Conservation (phyloP, 2,888 invertebrate genomes). For the Argyra leucocephala region DNA sequence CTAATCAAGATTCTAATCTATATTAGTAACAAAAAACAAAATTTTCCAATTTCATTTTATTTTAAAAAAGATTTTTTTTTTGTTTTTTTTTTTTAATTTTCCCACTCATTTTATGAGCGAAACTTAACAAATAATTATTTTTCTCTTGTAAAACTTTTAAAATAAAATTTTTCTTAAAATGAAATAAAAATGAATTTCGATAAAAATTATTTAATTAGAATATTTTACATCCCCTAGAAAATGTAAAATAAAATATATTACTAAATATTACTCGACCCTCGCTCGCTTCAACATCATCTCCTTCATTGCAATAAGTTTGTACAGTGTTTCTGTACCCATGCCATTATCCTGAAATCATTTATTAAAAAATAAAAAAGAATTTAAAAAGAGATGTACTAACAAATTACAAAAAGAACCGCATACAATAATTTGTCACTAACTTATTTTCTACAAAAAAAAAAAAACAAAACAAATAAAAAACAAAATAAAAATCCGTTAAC, state of each 20-base stretch:
- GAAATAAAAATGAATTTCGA: background rate
- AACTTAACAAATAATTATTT: background rate
- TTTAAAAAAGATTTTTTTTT: too few relatives aligned
- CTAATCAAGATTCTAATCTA: constrained; percentile 1
- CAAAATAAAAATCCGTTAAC: background rate
- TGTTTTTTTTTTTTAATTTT: background rate
- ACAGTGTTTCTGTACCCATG: too few relatives aligned
- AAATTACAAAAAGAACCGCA: background rate
- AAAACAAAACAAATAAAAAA: background rate
- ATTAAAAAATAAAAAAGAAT: too few relatives aligned
- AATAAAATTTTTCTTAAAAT: background rate
- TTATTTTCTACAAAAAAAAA: background rate
- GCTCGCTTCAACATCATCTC: too few relatives aligned
- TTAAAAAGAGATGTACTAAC: too few relatives aligned
- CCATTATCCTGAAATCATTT: too few relatives aligned
- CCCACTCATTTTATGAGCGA: background rate
- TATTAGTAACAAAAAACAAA: background rate
- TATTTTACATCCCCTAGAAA: background rate
- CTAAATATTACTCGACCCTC: background rate
- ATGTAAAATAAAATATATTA: background rate
- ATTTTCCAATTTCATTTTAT: background rate
- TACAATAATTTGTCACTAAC: constrained; percentile 1
- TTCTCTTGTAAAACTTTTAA: background rate
- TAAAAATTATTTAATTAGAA: constrained; percentile 3
- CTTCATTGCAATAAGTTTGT: too few relatives aligned